Conservation (phyloP, 1,140 invertebrate genomes). For the Triops longicaudatus region DNA sequence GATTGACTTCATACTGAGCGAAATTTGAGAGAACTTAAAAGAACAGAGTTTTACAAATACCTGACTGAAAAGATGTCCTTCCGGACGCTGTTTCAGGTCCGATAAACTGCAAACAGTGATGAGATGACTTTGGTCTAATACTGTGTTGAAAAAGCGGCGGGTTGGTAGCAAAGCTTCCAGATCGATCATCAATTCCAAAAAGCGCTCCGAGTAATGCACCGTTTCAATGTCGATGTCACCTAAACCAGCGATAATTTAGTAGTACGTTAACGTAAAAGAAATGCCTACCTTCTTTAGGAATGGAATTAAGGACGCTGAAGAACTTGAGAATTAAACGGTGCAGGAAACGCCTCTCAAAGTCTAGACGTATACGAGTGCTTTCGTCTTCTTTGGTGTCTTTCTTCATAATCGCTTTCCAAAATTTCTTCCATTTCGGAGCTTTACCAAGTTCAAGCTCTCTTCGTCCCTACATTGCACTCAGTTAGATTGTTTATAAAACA, state of each 20-base stretch:
- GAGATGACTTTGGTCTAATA: conserved; percentile 90
- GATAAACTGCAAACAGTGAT: conserved; percentile 83
- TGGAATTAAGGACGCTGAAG: conserved; percentile 66
- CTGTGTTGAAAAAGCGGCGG: conserved; percentile 89
- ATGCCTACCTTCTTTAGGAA: conserved; percentile 53
- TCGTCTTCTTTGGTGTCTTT: conserved; percentile 60
- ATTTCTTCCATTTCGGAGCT: conserved; percentile 83
- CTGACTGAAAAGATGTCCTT: conserved; percentile 86
- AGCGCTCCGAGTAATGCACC: conserved; percentile 85
- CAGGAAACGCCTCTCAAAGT: conserved; percentile 83
- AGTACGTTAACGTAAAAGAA: neutral
- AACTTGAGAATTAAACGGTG: conserved; percentile 86
- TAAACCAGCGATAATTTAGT: conserved; percentile 31
- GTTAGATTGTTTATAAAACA: neutral
- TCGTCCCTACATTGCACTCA: conserved; percentile 46
- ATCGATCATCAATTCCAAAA: conserved; percentile 92
- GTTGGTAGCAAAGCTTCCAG: conserved; percentile 90
- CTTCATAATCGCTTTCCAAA: conserved; percentile 82
- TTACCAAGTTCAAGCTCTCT: conserved; percentile 76
- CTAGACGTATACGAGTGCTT: conserved; percentile 57
- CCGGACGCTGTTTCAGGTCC: conserved; percentile 58
- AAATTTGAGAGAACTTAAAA: neutral
- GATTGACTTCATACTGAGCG: neutral
- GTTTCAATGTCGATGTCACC: conserved; percentile 49
- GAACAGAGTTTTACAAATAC: conserved; percentile 46